Percentiles rank a stretch among this genome's conserved stretches.
These are phyloP conservation scores for Drosophila virilis DNA, from an alignment of 1,140 invertebrate species.

Conservation along the genomic window DNA sequence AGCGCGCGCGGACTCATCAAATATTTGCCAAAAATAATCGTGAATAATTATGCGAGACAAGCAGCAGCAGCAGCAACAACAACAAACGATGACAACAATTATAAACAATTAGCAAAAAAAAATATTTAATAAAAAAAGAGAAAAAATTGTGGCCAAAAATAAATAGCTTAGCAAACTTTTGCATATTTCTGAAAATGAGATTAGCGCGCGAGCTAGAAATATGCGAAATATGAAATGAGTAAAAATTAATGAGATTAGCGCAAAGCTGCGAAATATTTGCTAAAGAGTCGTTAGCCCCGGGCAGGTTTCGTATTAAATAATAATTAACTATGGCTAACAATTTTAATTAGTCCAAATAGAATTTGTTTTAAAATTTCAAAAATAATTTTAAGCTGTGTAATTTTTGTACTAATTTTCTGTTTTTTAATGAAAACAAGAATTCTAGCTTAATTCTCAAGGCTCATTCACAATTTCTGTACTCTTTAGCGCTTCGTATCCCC, in stretches of 20 bases:
- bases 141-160: neutral
- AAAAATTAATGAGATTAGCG: slow-evolving; percentile 15
- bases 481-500: neutral
- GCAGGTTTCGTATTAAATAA: neutral
- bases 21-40: slow-evolving; percentile 63
- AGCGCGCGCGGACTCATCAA: slow-evolving; percentile 25
- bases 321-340: neutral
- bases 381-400: neutral
- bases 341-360: too few species aligned
- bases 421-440: too few species aligned
- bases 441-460: too few species aligned
- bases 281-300: slow-evolving; percentile 3
- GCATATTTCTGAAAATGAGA: slow-evolving; percentile 51
- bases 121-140: slow-evolving; percentile 3
- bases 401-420: too few species aligned
- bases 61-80: slow-evolving; percentile 1
- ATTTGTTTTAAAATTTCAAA: too few species aligned
- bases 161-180: neutral
- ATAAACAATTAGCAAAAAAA: slow-evolving; percentile 56
- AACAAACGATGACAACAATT: slow-evolving; percentile 41
- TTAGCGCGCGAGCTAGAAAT: slow-evolving; percentile 28
- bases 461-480: neutral
- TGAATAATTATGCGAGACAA: slow-evolving; percentile 57
- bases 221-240: neutral
- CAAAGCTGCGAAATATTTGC: slow-evolving; percentile 13